These are phyloP conservation scores for Lagria hirta DNA, from an alignment of 2,888 invertebrate species.

Conservation along the genomic window DNA sequence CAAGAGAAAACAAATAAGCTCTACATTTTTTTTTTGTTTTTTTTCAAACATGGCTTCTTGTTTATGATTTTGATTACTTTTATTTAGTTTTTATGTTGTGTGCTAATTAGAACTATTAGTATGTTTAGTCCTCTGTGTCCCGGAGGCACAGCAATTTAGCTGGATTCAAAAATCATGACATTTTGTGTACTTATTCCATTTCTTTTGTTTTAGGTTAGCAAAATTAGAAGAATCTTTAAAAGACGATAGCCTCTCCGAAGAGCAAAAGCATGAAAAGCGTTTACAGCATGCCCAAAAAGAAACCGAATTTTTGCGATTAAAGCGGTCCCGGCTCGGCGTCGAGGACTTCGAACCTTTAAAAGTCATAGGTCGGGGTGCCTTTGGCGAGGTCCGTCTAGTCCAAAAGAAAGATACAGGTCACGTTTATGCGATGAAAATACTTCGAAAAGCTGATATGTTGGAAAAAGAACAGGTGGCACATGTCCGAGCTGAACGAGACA, in stretches of 20 bases:
- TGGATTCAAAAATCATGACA: no score
- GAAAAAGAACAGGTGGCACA: constrained; percentile 96
- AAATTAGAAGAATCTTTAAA: constrained; percentile 95
- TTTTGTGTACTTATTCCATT: no score
- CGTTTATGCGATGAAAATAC: constrained; percentile 99
- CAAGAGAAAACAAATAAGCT: no score
- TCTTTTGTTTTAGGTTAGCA: constrained; percentile 71
- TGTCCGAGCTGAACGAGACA: constrained; percentile 96
- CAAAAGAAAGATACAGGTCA: constrained; percentile 99
- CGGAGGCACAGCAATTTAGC: no score
- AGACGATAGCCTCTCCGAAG: constrained; percentile 91
- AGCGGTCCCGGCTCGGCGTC: constrained; percentile 92
- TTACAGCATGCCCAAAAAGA: constrained; percentile 97
- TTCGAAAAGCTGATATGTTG: constrained; percentile 97
- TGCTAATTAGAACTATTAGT: no score
- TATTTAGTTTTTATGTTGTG: no score
- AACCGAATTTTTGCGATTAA: constrained; percentile 95
- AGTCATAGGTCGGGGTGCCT: constrained; percentile 91
- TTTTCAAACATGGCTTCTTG: no score
- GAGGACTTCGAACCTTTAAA: constrained; percentile 98
- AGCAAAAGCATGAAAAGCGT: constrained; percentile 92
- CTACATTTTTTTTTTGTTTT: no score
- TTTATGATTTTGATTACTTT: no score
- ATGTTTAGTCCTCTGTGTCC: no score
- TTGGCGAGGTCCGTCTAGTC: constrained; percentile 93